These are phyloP conservation scores for Bibio marci DNA, from an alignment of 2,888 invertebrate species.

Conservation along the genomic window DNA sequence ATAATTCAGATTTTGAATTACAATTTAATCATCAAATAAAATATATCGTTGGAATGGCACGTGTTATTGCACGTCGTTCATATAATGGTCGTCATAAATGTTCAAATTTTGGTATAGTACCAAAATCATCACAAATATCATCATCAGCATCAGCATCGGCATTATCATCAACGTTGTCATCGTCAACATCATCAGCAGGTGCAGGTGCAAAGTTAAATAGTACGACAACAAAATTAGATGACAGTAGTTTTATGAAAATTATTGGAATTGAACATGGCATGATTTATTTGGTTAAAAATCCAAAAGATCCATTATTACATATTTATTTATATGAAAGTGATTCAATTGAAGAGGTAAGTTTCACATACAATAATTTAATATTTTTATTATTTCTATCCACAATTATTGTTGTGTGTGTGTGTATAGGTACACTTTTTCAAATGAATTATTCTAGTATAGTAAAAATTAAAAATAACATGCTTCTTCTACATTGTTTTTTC, in stretches of 20 bases:
- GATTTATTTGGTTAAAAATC: conserved; percentile 56
- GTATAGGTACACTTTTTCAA: too few species aligned
- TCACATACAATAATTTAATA: conserved; percentile 4
- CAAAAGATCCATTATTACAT: conserved; percentile 52
- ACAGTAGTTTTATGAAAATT: conserved; percentile 27
- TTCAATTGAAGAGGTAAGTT: conserved; percentile 49
- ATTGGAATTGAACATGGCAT: conserved; percentile 42
- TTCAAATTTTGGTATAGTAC: neutral
- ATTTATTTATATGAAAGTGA: conserved; percentile 56
- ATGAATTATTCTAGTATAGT: too few species aligned
- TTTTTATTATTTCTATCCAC: neutral
- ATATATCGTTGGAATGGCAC: conserved; percentile 37
- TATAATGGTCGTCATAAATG: neutral
- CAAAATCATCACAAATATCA: neutral
- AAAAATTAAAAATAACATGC: too few species aligned
- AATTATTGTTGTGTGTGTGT: too few species aligned
- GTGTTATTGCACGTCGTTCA: neutral
- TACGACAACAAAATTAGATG: conserved; percentile 1
- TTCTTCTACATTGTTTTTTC: too few species aligned
- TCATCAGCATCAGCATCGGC: neutral
- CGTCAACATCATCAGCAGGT: neutral
- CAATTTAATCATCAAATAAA: conserved; percentile 45
- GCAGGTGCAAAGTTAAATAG: conserved; percentile 23
- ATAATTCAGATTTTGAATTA: conserved; percentile 52
- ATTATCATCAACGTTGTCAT: neutral